Percentiles rank a stretch among this genome's conserved stretches.
These are phyloP conservation scores for Sebastolobus altivelis DNA, from an alignment of 2,797 vertebrate species.

Conservation along the genomic window DNA sequence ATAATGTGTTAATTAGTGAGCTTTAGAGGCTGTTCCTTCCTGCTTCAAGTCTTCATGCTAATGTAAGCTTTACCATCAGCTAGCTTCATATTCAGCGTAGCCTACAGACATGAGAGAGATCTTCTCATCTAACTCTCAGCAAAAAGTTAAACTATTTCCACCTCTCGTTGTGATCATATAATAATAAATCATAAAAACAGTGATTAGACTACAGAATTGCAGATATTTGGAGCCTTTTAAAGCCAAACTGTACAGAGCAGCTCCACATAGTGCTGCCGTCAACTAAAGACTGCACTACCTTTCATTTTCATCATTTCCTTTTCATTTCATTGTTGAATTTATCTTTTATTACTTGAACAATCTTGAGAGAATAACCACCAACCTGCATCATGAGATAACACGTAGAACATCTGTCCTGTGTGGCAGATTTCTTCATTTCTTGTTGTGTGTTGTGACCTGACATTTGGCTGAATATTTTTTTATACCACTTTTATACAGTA, in stretches of 20 bases:
- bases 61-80: not conserved
- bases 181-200: constrained; percentile 36
- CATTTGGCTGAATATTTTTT: constrained; percentile 30
- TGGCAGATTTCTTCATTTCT: constrained; percentile 21
- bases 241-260: constrained; percentile 36
- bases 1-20: not conserved
- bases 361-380: constrained; percentile 38
- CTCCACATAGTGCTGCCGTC: constrained; percentile 4
- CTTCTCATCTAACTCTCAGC: not conserved
- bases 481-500: not conserved
- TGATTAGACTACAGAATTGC: constrained; percentile 25
- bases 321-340: constrained; percentile 23
- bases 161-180: constrained; percentile 31
- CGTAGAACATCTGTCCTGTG: constrained; percentile 2
- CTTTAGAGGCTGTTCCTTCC: not conserved
- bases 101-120: not conserved
- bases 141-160: not conserved
- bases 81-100: not conserved
- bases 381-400: constrained; percentile 21
- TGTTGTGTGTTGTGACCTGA: constrained; percentile 7
- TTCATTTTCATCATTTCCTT: constrained; percentile 34
- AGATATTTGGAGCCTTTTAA: constrained; percentile 54
- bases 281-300: constrained; percentile 58
- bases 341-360: constrained; percentile 47
- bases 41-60: constrained; percentile 14